Evolutionary conservation across 2,113 vertebrate species (phyloP), one percentile per base, ranked within the genome.

Genomic region (Pungitius pungitius): DNA sequence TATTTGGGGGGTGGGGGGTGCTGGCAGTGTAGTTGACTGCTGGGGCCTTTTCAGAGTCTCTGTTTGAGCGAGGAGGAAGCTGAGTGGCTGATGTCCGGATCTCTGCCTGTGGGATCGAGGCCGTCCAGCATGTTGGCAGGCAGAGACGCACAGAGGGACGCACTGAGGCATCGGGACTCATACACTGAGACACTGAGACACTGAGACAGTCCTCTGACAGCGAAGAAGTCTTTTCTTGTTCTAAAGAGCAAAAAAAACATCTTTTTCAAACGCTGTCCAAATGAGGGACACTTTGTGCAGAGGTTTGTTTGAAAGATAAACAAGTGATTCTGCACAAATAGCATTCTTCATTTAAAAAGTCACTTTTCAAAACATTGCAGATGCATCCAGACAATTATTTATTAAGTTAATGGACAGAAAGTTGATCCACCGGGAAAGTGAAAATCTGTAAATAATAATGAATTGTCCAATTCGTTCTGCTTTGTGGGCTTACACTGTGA

Each of bases 11-110:
- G 14, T 54, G 10, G 39, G 45, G 42, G 42, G 37, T 39, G 17
- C 56, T 75, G 43, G 58, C 74, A 65, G 51, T 62, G 64, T 20
- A n/a, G 47, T 10, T 51, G 30, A 54, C 78, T 74, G 72, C 75
- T 84, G 88, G 62, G 84, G 8, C 22, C 64, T 81, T 85, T 89
- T 82, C 13, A 79, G 17, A 77, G 57, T 69, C 27, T 77, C 49
- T 75, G 69, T 77, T 51, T 63, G 43, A 79, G 52, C 72, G 78
- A 84, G 69, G 72, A 87, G 80, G 73, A 75, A 62, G 59, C 71
- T 60, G 64, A 71, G 43, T 42, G 70, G 52, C 62, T 47, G 77
- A 80, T 80, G 35, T 77, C 72, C 84, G 81, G 78, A 78, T 45
- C 66, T 66, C 13, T 69, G 74, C 60, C 66, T 40, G 56, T 42